Evolutionary conservation across 1,140 invertebrate genomes (phyloP).

Genomic region (Asobara japonica): DNA sequence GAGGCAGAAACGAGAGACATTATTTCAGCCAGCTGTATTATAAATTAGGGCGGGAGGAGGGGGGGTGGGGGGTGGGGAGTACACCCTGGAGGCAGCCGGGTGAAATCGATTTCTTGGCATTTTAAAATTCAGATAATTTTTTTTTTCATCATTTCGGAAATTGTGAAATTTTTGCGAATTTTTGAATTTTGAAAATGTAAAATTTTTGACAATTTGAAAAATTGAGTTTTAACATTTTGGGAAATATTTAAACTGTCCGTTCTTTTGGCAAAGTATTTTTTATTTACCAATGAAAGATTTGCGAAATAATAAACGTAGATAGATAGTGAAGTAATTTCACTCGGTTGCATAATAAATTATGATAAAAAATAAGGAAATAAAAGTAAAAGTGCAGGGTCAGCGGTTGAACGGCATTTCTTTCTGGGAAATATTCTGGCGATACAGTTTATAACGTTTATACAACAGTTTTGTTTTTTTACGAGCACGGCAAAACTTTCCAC

Average conservation of each 20-base stretch:
- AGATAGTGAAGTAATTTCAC: too few relatives aligned
- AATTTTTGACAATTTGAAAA: too few relatives aligned
- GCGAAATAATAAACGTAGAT: too few relatives aligned
- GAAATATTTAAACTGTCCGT: too few relatives aligned
- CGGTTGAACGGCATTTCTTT: background rate
- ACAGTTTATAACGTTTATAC: background rate
- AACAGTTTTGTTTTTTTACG: background rate
- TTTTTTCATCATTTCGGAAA: background rate
- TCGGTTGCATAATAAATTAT: too few relatives aligned
- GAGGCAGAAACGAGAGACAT: constrained; percentile 1
- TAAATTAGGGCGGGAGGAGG: background rate
- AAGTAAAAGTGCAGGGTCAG: background rate
- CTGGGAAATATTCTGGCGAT: background rate
- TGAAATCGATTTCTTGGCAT: too few relatives aligned
- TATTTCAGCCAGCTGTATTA: background rate
- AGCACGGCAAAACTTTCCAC: background rate
- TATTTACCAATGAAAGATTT: too few relatives aligned
- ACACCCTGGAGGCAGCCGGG: background rate
- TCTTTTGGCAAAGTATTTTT: too few relatives aligned
- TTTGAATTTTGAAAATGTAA: too few relatives aligned
- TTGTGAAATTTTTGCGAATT: too few relatives aligned
- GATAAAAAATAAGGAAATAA: background rate
- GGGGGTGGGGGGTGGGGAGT: background rate
- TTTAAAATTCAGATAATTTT: too few relatives aligned
- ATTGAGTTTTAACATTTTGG: too few relatives aligned